These are phyloP conservation scores for Astur gentilis DNA, from an alignment of 2,113 vertebrate genomes.

Conservation along the genomic window DNA sequence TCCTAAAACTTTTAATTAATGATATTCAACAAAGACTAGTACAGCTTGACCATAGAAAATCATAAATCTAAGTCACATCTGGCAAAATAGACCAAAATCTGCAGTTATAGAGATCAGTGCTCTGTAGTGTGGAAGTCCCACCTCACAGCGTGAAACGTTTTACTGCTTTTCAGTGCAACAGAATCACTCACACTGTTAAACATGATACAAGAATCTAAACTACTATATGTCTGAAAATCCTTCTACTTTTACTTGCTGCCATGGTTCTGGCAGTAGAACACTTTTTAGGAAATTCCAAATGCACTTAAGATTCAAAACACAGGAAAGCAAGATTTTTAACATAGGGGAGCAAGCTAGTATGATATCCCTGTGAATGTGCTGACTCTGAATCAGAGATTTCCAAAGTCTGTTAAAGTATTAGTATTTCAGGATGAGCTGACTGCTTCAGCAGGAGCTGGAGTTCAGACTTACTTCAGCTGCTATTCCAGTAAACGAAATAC, in stretches of 20 bases:
- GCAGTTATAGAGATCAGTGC: not conserved
- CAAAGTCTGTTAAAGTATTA: not conserved
- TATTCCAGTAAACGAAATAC: not conserved
- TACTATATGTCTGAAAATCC: not conserved
- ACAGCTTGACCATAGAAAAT: not conserved
- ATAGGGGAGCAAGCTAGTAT: not conserved
- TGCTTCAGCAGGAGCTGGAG: not conserved
- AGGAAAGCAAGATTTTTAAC: not conserved
- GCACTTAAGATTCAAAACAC: not conserved
- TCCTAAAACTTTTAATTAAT: not conserved
- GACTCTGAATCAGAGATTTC: not conserved
- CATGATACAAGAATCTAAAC: not conserved
- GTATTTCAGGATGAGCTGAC: not conserved
- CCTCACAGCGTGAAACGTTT: not conserved
- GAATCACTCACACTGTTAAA: not conserved
- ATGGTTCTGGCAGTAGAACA: not conserved
- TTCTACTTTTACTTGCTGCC: not conserved
- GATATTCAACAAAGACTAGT: not conserved
- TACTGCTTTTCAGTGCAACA: not conserved
- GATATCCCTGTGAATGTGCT: not conserved
- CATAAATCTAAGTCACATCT: not conserved
- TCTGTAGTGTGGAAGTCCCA: not conserved
- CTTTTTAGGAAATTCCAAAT: not conserved
- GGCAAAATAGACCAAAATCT: not conserved
- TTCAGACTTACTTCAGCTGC: not conserved